These are phyloP conservation scores for Python bivittatus DNA, from an alignment of 2,113 vertebrate species.

Conservation along the genomic window DNA sequence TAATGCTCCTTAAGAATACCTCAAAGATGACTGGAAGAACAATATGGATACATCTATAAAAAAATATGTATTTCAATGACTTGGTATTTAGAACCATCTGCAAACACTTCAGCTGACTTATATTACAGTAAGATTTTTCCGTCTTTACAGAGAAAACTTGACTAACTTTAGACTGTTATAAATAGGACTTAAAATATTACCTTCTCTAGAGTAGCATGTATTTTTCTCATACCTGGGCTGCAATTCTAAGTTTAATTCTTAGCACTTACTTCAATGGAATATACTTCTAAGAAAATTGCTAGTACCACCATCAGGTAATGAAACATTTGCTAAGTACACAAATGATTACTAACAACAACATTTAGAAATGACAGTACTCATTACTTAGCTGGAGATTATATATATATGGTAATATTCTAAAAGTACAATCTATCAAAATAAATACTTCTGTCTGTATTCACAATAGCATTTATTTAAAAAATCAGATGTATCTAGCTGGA, in stretches of 20 bases:
- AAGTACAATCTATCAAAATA: not conserved
- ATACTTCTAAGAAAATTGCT: not conserved
- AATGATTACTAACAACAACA: not conserved
- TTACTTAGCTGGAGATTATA: not conserved
- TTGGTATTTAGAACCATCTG: not conserved
- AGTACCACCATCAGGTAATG: not conserved
- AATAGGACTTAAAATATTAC: not conserved
- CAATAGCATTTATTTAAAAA: not conserved
- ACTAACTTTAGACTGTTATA: not conserved
- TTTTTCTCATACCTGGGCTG: not conserved
- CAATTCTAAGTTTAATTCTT: not conserved
- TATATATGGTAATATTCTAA: not conserved
- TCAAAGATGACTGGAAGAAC: not conserved
- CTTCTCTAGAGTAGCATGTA: not conserved
- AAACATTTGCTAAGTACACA: not conserved
- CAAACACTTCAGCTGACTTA: not conserved
- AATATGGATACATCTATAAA: not conserved
- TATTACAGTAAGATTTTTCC: not conserved
- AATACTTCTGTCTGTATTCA: not conserved
- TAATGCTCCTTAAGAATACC: not conserved
- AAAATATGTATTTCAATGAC: not conserved
- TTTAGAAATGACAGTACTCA: not conserved
- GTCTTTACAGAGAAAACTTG: not conserved
- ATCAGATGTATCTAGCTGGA: not conserved
- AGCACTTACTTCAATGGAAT: not conserved